phyloP scores from a whole-genome alignment of 2,888 invertebrate genomes.

The Incurvaria masculella region DNA sequence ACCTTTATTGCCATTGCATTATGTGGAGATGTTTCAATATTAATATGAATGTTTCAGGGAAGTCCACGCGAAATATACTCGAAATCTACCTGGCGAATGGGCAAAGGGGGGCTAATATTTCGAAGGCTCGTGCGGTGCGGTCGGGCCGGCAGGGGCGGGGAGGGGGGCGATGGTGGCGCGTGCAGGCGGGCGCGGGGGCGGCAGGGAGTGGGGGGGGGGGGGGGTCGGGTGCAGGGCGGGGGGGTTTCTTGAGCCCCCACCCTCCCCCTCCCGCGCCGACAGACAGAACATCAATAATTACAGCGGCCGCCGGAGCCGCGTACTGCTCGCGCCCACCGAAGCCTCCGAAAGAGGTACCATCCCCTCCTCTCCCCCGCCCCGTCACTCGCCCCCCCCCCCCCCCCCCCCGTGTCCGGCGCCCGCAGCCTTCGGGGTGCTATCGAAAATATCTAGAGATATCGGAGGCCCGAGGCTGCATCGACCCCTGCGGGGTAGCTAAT shows the following conservation, averaged over 20 bases:
- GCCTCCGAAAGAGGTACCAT: constrained; percentile 27
- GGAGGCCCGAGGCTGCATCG: not conserved
- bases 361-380: too few species aligned
- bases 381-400: too few species aligned
- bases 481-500: not conserved
- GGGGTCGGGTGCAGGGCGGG: not conserved
- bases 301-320: constrained; percentile 13
- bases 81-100: too few species aligned
- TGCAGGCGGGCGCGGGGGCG: constrained; percentile 12
- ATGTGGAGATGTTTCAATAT: too few species aligned
- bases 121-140: constrained; percentile 1
- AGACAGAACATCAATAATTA: constrained; percentile 18
- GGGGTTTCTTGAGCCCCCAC: constrained; percentile 6
- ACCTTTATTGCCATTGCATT: too few species aligned
- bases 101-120: not conserved
- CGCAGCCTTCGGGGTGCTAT: not conserved
- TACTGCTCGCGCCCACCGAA: constrained; percentile 14
- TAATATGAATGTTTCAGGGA: too few species aligned
- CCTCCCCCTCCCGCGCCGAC: constrained; percentile 7
- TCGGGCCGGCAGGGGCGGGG: constrained; percentile 5
- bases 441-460: not conserved
- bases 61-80: too few species aligned
- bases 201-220: constrained; percentile 4
- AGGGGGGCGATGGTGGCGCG: constrained; percentile 18
- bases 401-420: constrained; percentile 20